Evolutionary conservation across 2,797 vertebrate genomes (phyloP).

Genomic region (Crenuchus spilurus): DNA sequence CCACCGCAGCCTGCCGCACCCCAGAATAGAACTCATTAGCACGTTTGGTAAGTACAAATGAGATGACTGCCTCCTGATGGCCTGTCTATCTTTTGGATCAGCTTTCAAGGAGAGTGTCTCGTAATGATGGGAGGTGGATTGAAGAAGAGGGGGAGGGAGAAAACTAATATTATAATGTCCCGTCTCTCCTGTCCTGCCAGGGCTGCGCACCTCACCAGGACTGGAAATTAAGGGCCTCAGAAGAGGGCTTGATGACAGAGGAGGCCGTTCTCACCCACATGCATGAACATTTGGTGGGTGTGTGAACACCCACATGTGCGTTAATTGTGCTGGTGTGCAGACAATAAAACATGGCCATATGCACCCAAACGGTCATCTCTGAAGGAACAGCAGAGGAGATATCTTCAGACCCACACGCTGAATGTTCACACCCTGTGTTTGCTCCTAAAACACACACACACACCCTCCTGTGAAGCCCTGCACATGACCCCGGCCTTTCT

Average conservation of each 20-base stretch:
- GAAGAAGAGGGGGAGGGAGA: slow-evolving; percentile 68
- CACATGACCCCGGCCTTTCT: slow-evolving; percentile 47
- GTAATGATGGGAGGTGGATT: slow-evolving; percentile 73
- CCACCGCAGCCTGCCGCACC: slow-evolving; percentile 71
- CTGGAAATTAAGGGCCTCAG: slow-evolving; percentile 57
- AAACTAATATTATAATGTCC: slow-evolving; percentile 85
- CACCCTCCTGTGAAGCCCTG: slow-evolving; percentile 24
- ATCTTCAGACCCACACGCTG: slow-evolving; percentile 43
- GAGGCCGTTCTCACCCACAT: slow-evolving; percentile 67
- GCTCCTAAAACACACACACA: slow-evolving; percentile 24
- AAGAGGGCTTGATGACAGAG: slow-evolving; percentile 75
- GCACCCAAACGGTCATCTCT: slow-evolving; percentile 64
- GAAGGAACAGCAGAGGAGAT: slow-evolving; percentile 56
- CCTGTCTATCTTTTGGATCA: slow-evolving; percentile 86
- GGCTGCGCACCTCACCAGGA: slow-evolving; percentile 27
- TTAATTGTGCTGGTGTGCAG: slow-evolving; percentile 58
- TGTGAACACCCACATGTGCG: slow-evolving; percentile 65
- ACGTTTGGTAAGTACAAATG: slow-evolving; percentile 86
- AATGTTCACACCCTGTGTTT: slow-evolving; percentile 17
- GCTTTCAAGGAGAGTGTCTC: slow-evolving; percentile 84
- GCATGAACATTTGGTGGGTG: slow-evolving; percentile 54
- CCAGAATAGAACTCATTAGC: slow-evolving; percentile 88
- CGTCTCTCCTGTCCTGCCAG: slow-evolving; percentile 36
- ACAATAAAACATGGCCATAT: slow-evolving; percentile 66
- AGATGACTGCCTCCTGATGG: slow-evolving; percentile 84